phyloP scores from a whole-genome alignment of 2,888 invertebrate genomes.

The Temnothorax ravouxi region DNA sequence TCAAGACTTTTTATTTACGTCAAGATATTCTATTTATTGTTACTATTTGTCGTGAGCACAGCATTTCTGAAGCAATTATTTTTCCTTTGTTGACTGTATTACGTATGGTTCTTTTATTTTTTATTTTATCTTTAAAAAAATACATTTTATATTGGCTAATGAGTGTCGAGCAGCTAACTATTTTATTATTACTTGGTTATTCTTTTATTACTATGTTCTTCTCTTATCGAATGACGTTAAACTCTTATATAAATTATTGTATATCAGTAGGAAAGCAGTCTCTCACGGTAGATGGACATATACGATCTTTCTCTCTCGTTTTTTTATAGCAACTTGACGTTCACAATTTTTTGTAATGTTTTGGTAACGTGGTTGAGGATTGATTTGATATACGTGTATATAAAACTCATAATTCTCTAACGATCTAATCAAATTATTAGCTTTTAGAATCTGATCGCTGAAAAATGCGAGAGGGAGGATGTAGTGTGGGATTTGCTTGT shows the following conservation, averaged over 20 bases:
- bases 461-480: constrained; percentile 54
- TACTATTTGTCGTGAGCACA: constrained; percentile 23
- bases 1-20: constrained; percentile 34
- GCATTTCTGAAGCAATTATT: constrained; percentile 46
- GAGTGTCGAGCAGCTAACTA: constrained; percentile 54
- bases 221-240: constrained; percentile 40
- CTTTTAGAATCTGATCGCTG: constrained; percentile 66
- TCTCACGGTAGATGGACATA: constrained; percentile 78
- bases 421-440: constrained; percentile 80
- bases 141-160: constrained; percentile 29
- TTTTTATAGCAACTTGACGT: constrained; percentile 80
- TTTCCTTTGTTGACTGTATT: constrained; percentile 26
- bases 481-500: constrained; percentile 26
- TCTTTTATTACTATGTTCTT: constrained; percentile 48
- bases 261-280: constrained; percentile 60
- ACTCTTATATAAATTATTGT: constrained; percentile 19
- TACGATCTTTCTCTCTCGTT: constrained; percentile 27
- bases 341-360: constrained; percentile 80
- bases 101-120: constrained; percentile 13
- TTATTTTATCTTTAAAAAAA: constrained; percentile 25
- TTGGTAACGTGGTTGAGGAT: constrained; percentile 83
- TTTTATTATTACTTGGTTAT: constrained; percentile 44
- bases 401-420: constrained; percentile 81
- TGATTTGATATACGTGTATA: constrained; percentile 81
- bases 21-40: constrained; percentile 32